Evolutionary conservation across 1,140 invertebrate genomes (phyloP), one percentile per base, ranked within the genome.

Genomic region (Trichonephila inaurata): DNA sequence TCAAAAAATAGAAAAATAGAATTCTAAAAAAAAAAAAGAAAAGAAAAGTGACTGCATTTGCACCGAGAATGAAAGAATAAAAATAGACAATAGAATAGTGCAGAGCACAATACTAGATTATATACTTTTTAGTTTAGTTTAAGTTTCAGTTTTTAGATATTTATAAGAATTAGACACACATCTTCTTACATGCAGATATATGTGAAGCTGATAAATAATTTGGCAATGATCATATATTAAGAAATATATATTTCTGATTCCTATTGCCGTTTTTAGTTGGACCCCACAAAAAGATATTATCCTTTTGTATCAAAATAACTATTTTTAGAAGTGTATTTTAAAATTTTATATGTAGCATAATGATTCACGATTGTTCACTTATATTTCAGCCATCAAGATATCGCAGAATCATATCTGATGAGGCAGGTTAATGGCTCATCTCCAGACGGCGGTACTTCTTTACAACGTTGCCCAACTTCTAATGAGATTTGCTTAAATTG

Each of bases 321-420:
- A 19, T 64, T 64, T 21, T 6, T 64, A 64, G 21, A 12, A 64
- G 4, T 16, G 62, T 77, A 24, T 33, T 77, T 77, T 77, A 77
- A 18, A 33, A 33, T 40, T 14, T 77, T 77, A 33, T 77, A 33
- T 28, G 33, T 33, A 18, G 72, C 18, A 77, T 33, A 77, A 77
- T 77, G 72, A 77, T 16, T 10, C 16, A 14, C 16, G 28, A 28
- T 77, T 28, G 16, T 77, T 64, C 62, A 64, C 28, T 16, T 77
- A 77, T 33, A 16, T 77, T 33, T 77, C 28, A 19, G 28, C 33
- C 72, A 40, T 77, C 72, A 77, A 77, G 72, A 77, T 40, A 19
- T 40, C 33, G 72, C 18, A 77, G 62, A 77, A 77, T 77, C 72
- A 77, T 33, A 77, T 77, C 72, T 77, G 72, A 77, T 77, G 28